phyloP scores from a whole-genome alignment of 2,113 vertebrate species.

The Gobiocypris rarus region DNA sequence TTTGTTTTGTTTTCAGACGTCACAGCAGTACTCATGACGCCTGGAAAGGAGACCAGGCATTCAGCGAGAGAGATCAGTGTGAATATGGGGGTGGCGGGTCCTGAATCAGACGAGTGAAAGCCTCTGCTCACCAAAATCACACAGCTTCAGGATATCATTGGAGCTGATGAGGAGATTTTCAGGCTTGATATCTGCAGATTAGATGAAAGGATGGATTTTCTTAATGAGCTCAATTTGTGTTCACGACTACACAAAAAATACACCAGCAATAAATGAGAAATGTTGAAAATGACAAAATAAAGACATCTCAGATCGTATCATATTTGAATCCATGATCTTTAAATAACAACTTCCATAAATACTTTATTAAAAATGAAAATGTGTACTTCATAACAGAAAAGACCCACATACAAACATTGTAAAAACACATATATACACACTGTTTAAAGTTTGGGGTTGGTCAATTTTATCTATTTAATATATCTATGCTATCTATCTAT shows the following conservation, averaged over 20 bases:
- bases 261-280: too few relatives aligned
- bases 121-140: slow-evolving; percentile 93
- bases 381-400: too few relatives aligned
- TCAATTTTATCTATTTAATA: too few relatives aligned
- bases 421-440: too few relatives aligned
- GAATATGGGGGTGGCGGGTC: slow-evolving; percentile 42
- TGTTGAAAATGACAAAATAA: background rate
- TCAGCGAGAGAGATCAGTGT: slow-evolving; percentile 64
- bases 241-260: background rate
- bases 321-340: background rate
- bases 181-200: slow-evolving; percentile 91
- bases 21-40: slow-evolving; percentile 23
- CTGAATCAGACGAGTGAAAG: slow-evolving; percentile 27
- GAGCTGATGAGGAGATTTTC: slow-evolving; percentile 99
- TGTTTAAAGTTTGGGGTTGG: too few relatives aligned
- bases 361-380: background rate
- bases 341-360: background rate
- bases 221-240: background rate
- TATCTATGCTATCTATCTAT: too few relatives aligned
- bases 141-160: slow-evolving; percentile 94
- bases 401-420: too few relatives aligned
- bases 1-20: background rate
- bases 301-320: background rate
- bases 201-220: slow-evolving; percentile 7
- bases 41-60: slow-evolving; percentile 40